Percentiles rank a stretch among this genome's conserved stretches.
These are phyloP conservation scores for Dasypogon diadema DNA, from an alignment of 2,888 invertebrate genomes.

Conservation along the genomic window DNA sequence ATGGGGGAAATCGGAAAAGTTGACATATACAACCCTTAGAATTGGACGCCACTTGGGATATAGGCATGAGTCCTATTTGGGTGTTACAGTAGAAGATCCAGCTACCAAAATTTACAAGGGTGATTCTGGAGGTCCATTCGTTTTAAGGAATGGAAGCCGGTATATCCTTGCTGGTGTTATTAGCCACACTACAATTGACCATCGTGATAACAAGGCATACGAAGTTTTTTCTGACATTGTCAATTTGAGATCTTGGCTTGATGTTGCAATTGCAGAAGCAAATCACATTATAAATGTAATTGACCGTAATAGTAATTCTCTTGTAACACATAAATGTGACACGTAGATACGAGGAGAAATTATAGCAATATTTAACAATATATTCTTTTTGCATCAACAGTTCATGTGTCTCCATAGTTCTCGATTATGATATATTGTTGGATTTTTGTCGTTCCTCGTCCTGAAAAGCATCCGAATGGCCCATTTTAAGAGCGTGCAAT, in stretches of 20 bases:
- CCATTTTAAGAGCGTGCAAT: no score
- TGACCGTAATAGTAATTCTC: neutral
- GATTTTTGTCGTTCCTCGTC: no score
- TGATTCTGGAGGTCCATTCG: slow-evolving; percentile 12
- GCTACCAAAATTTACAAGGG: neutral
- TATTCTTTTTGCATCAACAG: no score
- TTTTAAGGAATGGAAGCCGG: neutral
- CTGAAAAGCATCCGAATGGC: no score
- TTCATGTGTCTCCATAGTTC: no score
- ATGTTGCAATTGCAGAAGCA: neutral
- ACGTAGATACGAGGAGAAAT: no score
- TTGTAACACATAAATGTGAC: neutral
- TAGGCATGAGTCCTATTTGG: neutral
- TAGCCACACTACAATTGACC: no score
- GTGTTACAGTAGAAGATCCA: neutral
- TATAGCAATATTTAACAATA: no score
- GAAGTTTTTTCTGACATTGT: neutral
- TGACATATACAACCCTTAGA: neutral
- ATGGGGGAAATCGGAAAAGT: neutral
- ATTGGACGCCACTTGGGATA: neutral
- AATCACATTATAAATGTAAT: neutral
- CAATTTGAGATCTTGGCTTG: neutral
- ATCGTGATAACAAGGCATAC: neutral
- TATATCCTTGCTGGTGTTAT: neutral
- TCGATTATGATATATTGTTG: no score